Evolutionary conservation across 2,888 invertebrate genomes (phyloP), one percentile per base, ranked within the genome.

Genomic region (Calameuta idolon): DNA sequence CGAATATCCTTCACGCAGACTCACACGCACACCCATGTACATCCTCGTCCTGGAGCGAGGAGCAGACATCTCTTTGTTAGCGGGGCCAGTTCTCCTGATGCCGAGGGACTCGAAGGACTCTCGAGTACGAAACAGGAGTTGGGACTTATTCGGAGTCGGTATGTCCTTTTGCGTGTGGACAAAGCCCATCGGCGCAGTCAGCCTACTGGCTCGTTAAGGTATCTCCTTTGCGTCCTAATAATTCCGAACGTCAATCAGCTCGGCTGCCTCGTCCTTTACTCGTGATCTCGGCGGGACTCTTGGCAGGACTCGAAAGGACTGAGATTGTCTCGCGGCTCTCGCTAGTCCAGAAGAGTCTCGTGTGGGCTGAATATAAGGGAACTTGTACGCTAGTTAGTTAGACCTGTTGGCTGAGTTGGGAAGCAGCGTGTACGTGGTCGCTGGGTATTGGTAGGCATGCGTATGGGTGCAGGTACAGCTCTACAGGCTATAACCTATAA

Each of bases 41-140:
- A 83, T 84, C 81, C 85, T 85, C 88, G 86, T 83, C 85, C 79
- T 84, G 84, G 81, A 84, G 85, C 40, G 85, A 84, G 35, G 84
- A 83, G 86, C 86, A 87, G 88, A 89, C 89, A 88, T 90, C 89
- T 89, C 90, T 90, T 90, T 90, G 90, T 89, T 89, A 88, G 87
- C 84, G 85, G 88, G 79, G 88, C 90, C 89, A 90, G 89, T 88
- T 89, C 87, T 88, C 79, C 75, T 77, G 74, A 69, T 80, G 79
- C 80, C 79, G 78, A 85, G 79, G 77, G 86, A 81, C 80, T 84
- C 81, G 85, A 87, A 77, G 35, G 76, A 76, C 79, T 79, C 77
- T 75, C 79, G 77, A 71, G 33, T 33, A 55, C 23, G 55, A 55
- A 55, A 55, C 55, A 55, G 55, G 55, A 55, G 55, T 55, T 55